Conservation (phyloP, 2,888 invertebrate genomes). For the Andrena minutula region DNA sequence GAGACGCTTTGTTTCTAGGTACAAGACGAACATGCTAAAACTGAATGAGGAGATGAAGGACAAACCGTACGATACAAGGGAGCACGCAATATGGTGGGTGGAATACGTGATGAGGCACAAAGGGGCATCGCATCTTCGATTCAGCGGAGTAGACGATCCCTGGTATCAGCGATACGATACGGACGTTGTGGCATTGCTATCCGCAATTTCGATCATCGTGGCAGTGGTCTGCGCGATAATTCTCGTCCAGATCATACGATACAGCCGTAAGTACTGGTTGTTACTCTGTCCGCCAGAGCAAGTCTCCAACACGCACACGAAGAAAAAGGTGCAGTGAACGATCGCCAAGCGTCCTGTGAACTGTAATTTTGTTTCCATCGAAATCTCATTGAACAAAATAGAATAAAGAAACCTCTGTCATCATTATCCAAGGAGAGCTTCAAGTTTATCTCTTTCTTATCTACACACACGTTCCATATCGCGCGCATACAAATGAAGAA, state of each 20-base stretch:
- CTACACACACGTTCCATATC: background rate
- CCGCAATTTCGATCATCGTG: slow-evolving; percentile 31
- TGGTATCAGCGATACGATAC: slow-evolving; percentile 69
- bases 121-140: slow-evolving; percentile 65
- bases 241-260: background rate
- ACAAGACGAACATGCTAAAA: slow-evolving; percentile 63
- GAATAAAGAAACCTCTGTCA: background rate
- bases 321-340: background rate
- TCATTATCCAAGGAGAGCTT: background rate
- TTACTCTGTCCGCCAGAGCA: background rate
- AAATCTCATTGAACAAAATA: background rate
- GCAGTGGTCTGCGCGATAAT: background rate
- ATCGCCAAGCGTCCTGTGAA: background rate
- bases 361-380: background rate
- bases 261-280: background rate
- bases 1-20: slow-evolving; percentile 48
- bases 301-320: too few species aligned
- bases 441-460: background rate
- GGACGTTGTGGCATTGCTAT: slow-evolving; percentile 66
- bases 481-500: background rate
- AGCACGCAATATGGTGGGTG: slow-evolving; percentile 71
- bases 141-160: slow-evolving; percentile 52
- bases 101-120: slow-evolving; percentile 73
- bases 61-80: slow-evolving; percentile 57
- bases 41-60: slow-evolving; percentile 49